Conservation (phyloP, 2,113 vertebrate species). For the Mugil cephalus region DNA sequence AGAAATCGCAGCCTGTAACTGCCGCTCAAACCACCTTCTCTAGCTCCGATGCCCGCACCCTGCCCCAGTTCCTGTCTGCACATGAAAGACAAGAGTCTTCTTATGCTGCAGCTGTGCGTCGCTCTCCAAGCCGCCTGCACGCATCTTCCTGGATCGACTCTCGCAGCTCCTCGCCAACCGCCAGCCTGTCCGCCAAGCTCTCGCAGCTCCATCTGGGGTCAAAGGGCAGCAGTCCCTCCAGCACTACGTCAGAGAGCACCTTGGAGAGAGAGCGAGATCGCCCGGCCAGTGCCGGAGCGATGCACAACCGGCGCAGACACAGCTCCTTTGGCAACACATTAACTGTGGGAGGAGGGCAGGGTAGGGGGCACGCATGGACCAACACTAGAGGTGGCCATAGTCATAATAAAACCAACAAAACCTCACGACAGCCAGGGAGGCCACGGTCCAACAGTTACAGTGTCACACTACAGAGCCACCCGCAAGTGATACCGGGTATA, state of each 20-base stretch:
- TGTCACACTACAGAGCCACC: conserved; percentile 48
- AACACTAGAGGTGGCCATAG: conserved; percentile 53
- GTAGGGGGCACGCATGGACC: conserved; percentile 44
- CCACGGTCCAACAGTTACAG: conserved; percentile 74
- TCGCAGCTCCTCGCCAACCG: conserved; percentile 90
- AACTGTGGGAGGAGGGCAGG: conserved; percentile 52
- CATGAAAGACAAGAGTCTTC: conserved; percentile 86
- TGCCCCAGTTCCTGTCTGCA: conserved; percentile 88
- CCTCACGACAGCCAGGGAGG: conserved; percentile 74
- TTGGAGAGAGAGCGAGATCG: conserved; percentile 88
- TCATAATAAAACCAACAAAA: conserved; percentile 67
- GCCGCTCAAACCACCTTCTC: conserved; percentile 64
- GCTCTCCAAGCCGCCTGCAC: conserved; percentile 82
- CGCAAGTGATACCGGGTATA: conserved; percentile 89
- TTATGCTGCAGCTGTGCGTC: conserved; percentile 91
- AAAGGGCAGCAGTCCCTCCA: conserved; percentile 93
- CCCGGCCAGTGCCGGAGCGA: conserved; percentile 72
- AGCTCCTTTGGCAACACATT: conserved; percentile 77
- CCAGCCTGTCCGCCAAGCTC: conserved; percentile 86
- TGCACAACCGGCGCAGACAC: conserved; percentile 65
- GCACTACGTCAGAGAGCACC: conserved; percentile 89
- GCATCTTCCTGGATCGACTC: conserved; percentile 84
- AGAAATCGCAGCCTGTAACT: conserved; percentile 76
- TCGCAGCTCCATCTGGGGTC: conserved; percentile 90
- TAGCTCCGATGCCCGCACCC: conserved; percentile 83